Evolutionary conservation across 2,888 invertebrate species (phyloP), one percentile per base, ranked within the genome.

Genomic region (Campopleginae sp.): DNA sequence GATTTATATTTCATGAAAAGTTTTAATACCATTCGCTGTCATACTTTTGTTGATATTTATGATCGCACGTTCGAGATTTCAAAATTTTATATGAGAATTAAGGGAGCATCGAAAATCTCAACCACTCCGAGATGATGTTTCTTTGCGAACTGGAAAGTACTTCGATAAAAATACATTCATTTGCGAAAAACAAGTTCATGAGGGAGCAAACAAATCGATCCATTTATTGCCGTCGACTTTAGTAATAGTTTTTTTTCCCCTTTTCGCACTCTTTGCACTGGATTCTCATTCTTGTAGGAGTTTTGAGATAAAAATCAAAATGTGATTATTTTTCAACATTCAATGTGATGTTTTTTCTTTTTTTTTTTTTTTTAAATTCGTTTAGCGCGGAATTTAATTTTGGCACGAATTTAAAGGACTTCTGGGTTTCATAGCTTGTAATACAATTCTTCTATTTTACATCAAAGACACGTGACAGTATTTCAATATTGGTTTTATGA

Each of bases 401-500:
- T 58, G 14, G 23, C 14, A 58, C 27, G 27, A 58, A 58, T 27
- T 58, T 58, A 0, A 14, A 5, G 4, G 1, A 5, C 58, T 58
- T 27, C 27, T 14, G 27, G 58, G 27, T 14, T 27, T 27, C 14
- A 12, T 27, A 14, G 14, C 27, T 58, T 14, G 23, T 1, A 3
- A 54, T 27, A 4, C 27, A 38, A 19, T n/a, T 63, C 63, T 31
- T 17, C 8, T 10, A n/a, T 19, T 38, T 12, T 38, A 10, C 71
- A 33, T 71, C 71, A 71, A 71, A 71, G 51, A 17, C 46, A 17
- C 46, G 46, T 23, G 44, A 23, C 17, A 58, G 31, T 27, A 71
- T 71, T 51, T 61, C 19, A 42, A 74, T 74, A 76, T 48, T 42
- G 33, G 48, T 54, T 68, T 42, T 54, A 68, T 68, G 42, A 42